A percentile compares a stretch with the other conserved stretches of the same genome.
These are phyloP conservation scores for Epiblema foenella DNA, from an alignment of 2,888 invertebrate genomes.

Conservation along the genomic window DNA sequence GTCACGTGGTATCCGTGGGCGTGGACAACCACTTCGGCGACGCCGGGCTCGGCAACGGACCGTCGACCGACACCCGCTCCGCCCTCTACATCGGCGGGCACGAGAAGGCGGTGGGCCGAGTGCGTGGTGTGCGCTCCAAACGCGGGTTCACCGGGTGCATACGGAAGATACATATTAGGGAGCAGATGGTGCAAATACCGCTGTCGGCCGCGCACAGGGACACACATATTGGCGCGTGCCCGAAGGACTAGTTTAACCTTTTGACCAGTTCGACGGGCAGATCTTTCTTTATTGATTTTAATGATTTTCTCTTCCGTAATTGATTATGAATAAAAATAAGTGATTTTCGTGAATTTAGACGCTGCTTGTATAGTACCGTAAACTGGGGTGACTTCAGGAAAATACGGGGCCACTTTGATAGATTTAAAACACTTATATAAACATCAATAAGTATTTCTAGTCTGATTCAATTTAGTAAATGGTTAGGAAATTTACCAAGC, in stretches of 20 bases:
- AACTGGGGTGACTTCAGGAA: no score
- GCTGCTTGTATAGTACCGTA: no score
- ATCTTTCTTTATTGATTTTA: no score
- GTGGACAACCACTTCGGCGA: constrained; percentile 92
- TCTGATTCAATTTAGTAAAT: no score
- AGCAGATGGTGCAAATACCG: constrained; percentile 66
- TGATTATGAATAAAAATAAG: no score
- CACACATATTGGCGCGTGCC: constrained; percentile 92
- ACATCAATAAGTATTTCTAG: no score
- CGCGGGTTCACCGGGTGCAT: constrained; percentile 93
- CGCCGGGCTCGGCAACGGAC: constrained; percentile 89
- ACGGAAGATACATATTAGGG: constrained; percentile 86
- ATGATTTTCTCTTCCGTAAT: no score
- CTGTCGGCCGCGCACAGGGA: constrained; percentile 87
- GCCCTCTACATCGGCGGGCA: constrained; percentile 97
- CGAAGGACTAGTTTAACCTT: constrained; percentile 86
- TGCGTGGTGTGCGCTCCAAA: constrained; percentile 88
- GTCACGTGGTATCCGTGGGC: constrained; percentile 93
- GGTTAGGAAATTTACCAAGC: no score
- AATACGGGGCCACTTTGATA: no score
- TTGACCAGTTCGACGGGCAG: background rate
- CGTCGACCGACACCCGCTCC: constrained; percentile 91
- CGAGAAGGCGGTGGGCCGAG: constrained; percentile 60
- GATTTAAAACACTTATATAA: no score
- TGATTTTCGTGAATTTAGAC: no score